Evolutionary conservation across 35 echinoderm and acorn worm genomes (phyloP).

Genomic region (Apostichopus japonicus): DNA sequence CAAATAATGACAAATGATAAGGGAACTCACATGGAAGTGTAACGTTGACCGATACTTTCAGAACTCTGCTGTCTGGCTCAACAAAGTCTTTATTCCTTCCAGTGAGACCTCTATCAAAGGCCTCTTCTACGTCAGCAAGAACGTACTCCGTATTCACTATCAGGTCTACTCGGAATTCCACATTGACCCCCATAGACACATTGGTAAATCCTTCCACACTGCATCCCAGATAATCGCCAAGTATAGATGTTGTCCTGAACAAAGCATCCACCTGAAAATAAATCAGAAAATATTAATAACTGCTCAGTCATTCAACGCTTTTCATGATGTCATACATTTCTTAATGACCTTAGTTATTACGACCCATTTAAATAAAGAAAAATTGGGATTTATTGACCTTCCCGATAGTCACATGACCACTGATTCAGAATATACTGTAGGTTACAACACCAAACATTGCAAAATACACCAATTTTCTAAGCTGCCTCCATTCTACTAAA

Average conservation of each 20-base stretch:
- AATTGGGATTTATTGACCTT: no score
- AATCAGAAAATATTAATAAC: no score
- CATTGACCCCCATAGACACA: not conserved
- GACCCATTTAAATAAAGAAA: no score
- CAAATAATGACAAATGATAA: not conserved
- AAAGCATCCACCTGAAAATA: slow-evolving; percentile 4
- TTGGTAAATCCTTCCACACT: not conserved
- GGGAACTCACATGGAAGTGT: slow-evolving; percentile 14
- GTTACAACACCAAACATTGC: no score
- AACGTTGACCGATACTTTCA: slow-evolving; percentile 32
- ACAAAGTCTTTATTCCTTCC: slow-evolving; percentile 38
- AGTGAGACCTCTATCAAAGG: slow-evolving; percentile 28
- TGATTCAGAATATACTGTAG: no score
- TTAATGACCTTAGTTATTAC: no score
- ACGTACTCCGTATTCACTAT: not conserved
- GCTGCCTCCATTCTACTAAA: no score
- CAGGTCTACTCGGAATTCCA: slow-evolving; percentile 33
- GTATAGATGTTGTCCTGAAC: not conserved
- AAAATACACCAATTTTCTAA: no score
- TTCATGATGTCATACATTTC: no score
- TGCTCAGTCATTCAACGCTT: no score
- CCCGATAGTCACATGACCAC: no score
- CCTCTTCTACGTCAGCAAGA: not conserved
- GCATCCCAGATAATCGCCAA: slow-evolving; percentile 12
- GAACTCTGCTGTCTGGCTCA: slow-evolving; percentile 33